Conservation (phyloP, 2,797 vertebrate species). For the Sardinella longiceps region DNA sequence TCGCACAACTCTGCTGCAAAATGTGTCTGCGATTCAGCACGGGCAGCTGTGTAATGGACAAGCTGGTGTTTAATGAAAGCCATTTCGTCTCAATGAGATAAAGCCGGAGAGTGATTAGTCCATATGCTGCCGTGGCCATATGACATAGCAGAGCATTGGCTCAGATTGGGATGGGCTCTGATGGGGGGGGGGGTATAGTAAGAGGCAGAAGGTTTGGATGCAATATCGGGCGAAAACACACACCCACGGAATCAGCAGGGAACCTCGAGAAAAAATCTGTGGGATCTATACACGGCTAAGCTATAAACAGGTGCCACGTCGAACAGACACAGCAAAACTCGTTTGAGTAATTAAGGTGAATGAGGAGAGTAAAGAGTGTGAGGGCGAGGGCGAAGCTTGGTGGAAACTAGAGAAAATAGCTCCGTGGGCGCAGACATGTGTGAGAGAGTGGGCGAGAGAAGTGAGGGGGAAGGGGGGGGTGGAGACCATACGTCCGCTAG, state of each 20-base stretch:
- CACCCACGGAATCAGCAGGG: neutral
- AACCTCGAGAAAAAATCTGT: neutral
- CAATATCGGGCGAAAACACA: neutral
- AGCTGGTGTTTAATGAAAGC: neutral
- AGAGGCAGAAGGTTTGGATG: neutral
- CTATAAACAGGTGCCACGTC: neutral
- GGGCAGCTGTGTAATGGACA: constrained; percentile 34
- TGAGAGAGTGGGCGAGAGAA: neutral
- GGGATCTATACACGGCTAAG: neutral
- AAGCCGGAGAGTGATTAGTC: neutral
- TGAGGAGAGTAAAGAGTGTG: neutral
- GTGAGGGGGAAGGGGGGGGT: neutral
- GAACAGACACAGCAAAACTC: neutral
- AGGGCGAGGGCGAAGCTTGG: neutral
- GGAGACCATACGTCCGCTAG: neutral
- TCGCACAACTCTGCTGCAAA: neutral
- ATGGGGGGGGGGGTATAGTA: neutral
- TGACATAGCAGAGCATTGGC: neutral
- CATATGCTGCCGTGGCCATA: neutral
- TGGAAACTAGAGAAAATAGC: neutral
- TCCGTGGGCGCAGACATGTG: neutral
- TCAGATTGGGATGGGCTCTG: neutral
- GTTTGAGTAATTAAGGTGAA: neutral
- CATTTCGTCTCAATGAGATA: neutral
- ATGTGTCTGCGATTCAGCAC: constrained; percentile 53